Conservation (phyloP, 2,113 vertebrate genomes). For the Amia ocellicauda region DNA sequence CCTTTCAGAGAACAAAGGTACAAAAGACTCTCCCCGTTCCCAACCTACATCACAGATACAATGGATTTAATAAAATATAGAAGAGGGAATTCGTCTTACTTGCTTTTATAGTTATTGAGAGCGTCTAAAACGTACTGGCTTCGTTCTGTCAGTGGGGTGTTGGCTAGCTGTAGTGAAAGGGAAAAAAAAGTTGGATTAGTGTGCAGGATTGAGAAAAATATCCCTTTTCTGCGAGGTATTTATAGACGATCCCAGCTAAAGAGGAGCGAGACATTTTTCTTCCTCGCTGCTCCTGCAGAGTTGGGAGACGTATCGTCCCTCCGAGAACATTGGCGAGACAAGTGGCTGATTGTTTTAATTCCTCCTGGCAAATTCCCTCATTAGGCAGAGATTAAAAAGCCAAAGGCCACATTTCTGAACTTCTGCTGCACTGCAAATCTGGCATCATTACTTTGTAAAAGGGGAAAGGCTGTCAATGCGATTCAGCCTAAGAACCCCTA, state of each 20-base stretch:
- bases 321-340: neutral
- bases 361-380: neutral
- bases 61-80: too few species aligned
- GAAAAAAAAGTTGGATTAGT: neutral
- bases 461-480: too few species aligned
- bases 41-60: too few species aligned
- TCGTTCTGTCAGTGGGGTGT: slow-evolving; percentile 77
- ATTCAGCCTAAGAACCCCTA: too few species aligned
- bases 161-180: slow-evolving; percentile 69
- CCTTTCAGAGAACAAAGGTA: neutral
- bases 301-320: too few species aligned
- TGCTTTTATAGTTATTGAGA: slow-evolving; percentile 95
- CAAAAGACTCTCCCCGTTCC: neutral
- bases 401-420: neutral
- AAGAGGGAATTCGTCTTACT: slow-evolving; percentile 63
- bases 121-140: slow-evolving; percentile 82
- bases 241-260: too few species aligned
- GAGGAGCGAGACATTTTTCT: too few species aligned
- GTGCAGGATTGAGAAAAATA: neutral
- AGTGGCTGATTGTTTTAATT: slow-evolving; percentile 7
- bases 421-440: neutral
- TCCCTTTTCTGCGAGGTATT: too few species aligned
- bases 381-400: slow-evolving; percentile 6
- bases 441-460: neutral
- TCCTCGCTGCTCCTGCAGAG: too few species aligned